Evolutionary conservation across 2,888 invertebrate species (phyloP).

Genomic region (Ypsolopha sequella): DNA sequence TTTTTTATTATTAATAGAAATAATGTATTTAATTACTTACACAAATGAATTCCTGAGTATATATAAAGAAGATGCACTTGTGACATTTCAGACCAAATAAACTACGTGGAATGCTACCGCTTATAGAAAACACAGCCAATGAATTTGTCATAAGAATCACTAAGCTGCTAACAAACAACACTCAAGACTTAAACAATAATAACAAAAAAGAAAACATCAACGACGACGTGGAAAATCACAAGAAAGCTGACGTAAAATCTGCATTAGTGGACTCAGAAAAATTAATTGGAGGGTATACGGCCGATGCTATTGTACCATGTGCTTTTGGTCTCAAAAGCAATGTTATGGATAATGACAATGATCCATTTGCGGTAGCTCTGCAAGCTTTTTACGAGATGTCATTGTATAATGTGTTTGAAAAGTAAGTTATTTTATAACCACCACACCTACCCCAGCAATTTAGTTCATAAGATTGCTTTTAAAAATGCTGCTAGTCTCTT

Average conservation of each 20-base stretch:
- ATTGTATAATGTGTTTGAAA: conserved; percentile 50
- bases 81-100: conserved; percentile 51
- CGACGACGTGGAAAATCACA: conserved; percentile 6
- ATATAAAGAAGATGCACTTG: not conserved
- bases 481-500: no score
- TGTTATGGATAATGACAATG: conserved; percentile 52
- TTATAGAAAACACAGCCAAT: conserved; percentile 49
- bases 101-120: conserved; percentile 53
- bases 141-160: conserved; percentile 39
- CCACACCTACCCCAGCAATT: no score
- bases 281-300: conserved; percentile 56
- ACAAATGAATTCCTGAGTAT: not conserved
- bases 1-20: no score
- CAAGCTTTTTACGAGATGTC: conserved; percentile 58
- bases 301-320: conserved; percentile 61
- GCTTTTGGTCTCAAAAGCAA: conserved; percentile 56
- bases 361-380: conserved; percentile 58
- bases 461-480: no score
- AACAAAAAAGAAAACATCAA: conserved; percentile 5
- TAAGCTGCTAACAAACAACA: conserved; percentile 21
- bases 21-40: not conserved
- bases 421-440: conserved; percentile 31
- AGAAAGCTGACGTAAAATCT: conserved; percentile 6
- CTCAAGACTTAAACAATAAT: conserved; percentile 5
- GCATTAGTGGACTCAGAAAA: conserved; percentile 42